Evolutionary conservation across 2,888 invertebrate genomes (phyloP).

Genomic region (Tupiocoris notatus): DNA sequence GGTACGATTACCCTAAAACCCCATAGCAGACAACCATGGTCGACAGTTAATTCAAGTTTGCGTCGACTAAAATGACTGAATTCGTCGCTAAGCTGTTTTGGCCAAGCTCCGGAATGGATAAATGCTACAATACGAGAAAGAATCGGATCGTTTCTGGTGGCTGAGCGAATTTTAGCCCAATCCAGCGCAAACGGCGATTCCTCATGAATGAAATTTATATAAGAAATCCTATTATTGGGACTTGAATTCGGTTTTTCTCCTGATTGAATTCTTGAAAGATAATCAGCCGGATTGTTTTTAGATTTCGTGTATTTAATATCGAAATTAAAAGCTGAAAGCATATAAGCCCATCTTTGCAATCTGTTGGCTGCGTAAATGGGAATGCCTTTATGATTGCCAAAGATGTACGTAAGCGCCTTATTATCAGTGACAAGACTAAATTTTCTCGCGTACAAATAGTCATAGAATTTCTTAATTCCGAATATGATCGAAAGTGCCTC

Average conservation of each 20-base stretch:
- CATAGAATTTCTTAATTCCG: neutral
- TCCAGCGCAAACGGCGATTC: constrained; percentile 52
- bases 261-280: constrained; percentile 24
- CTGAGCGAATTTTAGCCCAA: constrained; percentile 45
- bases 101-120: neutral
- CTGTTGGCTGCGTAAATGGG: neutral
- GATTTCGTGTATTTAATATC: constrained; percentile 24
- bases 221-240: neutral
- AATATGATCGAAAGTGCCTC: neutral
- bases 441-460: neutral
- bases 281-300: constrained; percentile 31
- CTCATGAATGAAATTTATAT: constrained; percentile 31
- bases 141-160: constrained; percentile 36
- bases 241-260: neutral
- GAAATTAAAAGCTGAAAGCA: constrained; percentile 20
- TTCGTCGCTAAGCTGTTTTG: neutral
- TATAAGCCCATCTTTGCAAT: constrained; percentile 13
- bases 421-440: neutral
- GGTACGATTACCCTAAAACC: constrained; percentile 41
- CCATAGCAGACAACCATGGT: constrained; percentile 38
- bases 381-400: neutral
- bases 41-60: constrained; percentile 21
- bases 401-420: neutral
- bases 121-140: too few species aligned
- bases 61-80: constrained; percentile 13